phyloP scores from a whole-genome alignment of 2,888 invertebrate genomes.

The Catocala nupta region DNA sequence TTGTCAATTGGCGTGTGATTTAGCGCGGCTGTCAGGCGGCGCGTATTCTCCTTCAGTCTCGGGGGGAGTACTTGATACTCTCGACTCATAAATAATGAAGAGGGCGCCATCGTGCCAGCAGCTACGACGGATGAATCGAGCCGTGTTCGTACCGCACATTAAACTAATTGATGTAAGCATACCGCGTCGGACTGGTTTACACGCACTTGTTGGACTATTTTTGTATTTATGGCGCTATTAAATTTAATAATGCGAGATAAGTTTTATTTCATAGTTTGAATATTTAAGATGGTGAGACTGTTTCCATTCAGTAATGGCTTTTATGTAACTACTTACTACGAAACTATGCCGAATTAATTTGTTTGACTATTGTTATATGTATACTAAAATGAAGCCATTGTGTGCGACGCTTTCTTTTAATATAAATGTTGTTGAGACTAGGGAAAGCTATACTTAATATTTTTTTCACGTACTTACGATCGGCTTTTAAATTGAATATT shows the following conservation, averaged over 20 bases:
- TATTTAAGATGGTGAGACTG: slow-evolving; percentile 24
- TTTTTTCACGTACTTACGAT: too few relatives aligned
- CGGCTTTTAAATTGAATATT: too few relatives aligned
- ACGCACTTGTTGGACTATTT: slow-evolving; percentile 53
- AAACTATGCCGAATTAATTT: too few relatives aligned
- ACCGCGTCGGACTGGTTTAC: slow-evolving; percentile 47
- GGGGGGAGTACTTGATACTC: slow-evolving; percentile 50
- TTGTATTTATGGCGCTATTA: slow-evolving; percentile 49
- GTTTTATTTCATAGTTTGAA: slow-evolving; percentile 37
- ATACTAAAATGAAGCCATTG: too few relatives aligned
- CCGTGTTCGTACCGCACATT: slow-evolving; percentile 45
- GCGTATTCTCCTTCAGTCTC: slow-evolving; percentile 67
- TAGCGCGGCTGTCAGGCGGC: slow-evolving; percentile 59
- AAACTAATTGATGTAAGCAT: slow-evolving; percentile 57
- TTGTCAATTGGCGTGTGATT: slow-evolving; percentile 62
- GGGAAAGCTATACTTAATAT: too few relatives aligned
- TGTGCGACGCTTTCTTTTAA: too few relatives aligned
- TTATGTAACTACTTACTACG: slow-evolving; percentile 2
- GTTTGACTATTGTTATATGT: too few relatives aligned
- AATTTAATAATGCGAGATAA: slow-evolving; percentile 50
- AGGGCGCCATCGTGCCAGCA: slow-evolving; percentile 37
- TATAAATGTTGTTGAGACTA: too few relatives aligned
- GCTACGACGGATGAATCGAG: slow-evolving; percentile 48
- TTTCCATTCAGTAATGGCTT: slow-evolving; percentile 4
- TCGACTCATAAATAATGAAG: slow-evolving; percentile 64